phyloP scores from a whole-genome alignment of 2,113 vertebrate species.

The Laticauda laticaudata region DNA sequence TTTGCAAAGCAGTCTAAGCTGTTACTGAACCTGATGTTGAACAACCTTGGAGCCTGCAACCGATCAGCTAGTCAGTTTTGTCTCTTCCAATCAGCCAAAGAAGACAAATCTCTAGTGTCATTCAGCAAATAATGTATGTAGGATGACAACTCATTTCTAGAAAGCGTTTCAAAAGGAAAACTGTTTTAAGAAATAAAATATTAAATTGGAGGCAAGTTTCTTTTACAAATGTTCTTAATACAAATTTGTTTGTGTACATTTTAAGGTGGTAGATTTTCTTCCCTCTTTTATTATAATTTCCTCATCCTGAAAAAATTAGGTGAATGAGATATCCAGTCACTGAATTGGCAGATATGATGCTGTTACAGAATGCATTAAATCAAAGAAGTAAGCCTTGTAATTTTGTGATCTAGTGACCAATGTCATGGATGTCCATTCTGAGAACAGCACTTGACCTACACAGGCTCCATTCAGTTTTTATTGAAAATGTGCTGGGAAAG shows the following conservation, averaged over 20 bases:
- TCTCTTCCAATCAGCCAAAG: background rate
- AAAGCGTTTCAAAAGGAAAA: background rate
- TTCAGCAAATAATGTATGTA: background rate
- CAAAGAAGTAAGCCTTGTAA: background rate
- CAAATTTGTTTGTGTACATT: background rate
- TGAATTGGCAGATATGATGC: background rate
- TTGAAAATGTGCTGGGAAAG: background rate
- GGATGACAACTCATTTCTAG: constrained; percentile 1
- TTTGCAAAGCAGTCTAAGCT: background rate
- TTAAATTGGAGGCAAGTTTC: background rate
- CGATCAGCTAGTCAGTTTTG: constrained; percentile 7
- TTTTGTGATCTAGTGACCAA: background rate
- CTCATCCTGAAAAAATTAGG: background rate
- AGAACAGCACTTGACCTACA: background rate
- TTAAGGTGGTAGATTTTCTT: background rate
- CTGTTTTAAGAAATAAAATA: background rate
- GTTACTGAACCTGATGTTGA: background rate
- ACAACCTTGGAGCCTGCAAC: constrained; percentile 11
- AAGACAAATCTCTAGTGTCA: background rate
- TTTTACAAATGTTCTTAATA: background rate
- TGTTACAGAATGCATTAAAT: background rate
- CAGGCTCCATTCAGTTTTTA: background rate
- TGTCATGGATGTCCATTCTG: background rate
- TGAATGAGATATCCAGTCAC: background rate
- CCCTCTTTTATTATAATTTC: background rate